These are phyloP conservation scores for Nestor notabilis DNA, from an alignment of 2,113 vertebrate species.

Conservation along the genomic window DNA sequence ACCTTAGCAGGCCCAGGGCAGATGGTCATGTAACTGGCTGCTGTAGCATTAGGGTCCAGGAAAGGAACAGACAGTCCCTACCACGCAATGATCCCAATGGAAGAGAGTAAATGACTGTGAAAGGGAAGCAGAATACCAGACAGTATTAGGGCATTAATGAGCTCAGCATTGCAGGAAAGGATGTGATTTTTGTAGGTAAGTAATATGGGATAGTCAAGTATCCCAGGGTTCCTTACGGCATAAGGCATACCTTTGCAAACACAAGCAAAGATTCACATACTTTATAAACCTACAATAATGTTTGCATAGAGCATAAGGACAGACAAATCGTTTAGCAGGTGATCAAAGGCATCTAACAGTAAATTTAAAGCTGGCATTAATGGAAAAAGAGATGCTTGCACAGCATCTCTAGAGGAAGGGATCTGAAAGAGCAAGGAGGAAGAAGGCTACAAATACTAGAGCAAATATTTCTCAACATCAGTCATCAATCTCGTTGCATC, in stretches of 20 bases:
- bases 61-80: background rate
- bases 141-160: background rate
- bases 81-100: background rate
- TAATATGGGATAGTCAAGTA: accelerated
- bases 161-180: background rate
- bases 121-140: background rate
- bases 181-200: background rate
- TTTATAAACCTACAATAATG: background rate
- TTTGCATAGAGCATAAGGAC: background rate
- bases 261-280: background rate
- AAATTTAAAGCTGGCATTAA: background rate
- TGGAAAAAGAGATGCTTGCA: background rate
- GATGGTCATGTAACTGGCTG: background rate
- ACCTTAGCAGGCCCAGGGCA: background rate
- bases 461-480: background rate
- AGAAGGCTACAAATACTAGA: background rate
- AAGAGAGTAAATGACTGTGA: background rate
- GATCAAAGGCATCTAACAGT: background rate
- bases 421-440: background rate
- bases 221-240: background rate
- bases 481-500: background rate
- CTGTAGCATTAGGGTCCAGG: background rate
- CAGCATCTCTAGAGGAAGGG: background rate
- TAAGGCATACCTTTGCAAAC: background rate
- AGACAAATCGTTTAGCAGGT: background rate